phyloP scores from a whole-genome alignment of 2,113 vertebrate genomes.

The Serilophus lunatus region DNA sequence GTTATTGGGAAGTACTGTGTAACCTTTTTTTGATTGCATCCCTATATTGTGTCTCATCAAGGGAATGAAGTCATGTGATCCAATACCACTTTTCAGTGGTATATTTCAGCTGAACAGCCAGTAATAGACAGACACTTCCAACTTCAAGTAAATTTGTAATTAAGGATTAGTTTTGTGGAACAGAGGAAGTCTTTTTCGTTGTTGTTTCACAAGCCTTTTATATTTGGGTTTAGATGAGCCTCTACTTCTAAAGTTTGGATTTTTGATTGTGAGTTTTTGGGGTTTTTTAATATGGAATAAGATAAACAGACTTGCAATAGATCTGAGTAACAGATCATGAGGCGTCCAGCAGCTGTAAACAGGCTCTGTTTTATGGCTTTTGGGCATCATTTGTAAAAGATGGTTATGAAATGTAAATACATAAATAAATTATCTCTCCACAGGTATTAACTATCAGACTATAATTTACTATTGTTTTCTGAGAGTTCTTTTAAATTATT shows the following conservation, averaged over 20 bases:
- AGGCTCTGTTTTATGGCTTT: neutral
- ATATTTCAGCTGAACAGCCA: neutral
- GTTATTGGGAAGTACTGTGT: neutral
- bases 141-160: neutral
- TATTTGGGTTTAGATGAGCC: neutral
- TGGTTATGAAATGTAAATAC: neutral
- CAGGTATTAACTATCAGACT: neutral
- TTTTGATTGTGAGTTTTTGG: neutral
- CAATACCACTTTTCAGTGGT: neutral
- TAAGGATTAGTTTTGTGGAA: neutral
- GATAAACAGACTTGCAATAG: neutral
- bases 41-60: rapidly evolving
- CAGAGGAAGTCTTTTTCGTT: neutral
- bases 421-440: neutral
- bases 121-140: neutral
- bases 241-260: neutral
- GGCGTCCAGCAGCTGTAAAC: neutral
- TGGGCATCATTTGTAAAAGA: neutral
- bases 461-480: neutral
- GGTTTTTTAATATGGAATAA: neutral
- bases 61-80: neutral
- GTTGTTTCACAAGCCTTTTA: neutral
- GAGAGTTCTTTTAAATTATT: neutral
- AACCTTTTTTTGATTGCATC: neutral
- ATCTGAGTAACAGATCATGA: neutral